Conservation (phyloP, 1,140 invertebrate species). For the Drosophila quadrilineata region DNA sequence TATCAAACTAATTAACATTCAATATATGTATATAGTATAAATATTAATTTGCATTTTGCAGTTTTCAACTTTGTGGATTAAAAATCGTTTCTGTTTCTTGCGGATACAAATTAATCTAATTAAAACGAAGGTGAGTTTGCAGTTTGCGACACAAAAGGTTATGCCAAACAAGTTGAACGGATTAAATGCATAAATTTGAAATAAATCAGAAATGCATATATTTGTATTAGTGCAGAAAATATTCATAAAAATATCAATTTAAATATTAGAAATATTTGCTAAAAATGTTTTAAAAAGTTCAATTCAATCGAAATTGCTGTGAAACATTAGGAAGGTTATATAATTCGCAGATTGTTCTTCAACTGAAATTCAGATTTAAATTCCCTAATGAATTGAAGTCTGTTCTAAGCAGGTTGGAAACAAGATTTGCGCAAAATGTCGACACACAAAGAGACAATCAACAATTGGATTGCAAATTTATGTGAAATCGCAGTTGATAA, state of each 20-base stretch:
- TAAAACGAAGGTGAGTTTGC: slow-evolving; percentile 37
- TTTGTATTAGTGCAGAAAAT: too few species aligned
- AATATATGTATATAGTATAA: too few species aligned
- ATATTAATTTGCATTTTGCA: slow-evolving; percentile 38
- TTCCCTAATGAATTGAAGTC: too few species aligned
- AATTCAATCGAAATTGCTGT: too few species aligned
- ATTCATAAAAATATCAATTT: too few species aligned
- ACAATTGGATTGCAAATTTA: slow-evolving; percentile 34
- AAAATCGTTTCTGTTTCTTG: slow-evolving; percentile 25
- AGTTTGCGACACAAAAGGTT: neutral
- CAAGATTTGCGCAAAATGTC: slow-evolving; percentile 18
- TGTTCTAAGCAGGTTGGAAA: neutral
- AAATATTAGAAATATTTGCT: neutral
- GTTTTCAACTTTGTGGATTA: slow-evolving; percentile 39
- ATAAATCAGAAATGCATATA: neutral
- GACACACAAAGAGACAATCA: slow-evolving; percentile 6
- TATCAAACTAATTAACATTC: slow-evolving; percentile 14
- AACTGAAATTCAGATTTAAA: too few species aligned
- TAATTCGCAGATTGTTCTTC: too few species aligned
- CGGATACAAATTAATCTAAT: slow-evolving; percentile 16
- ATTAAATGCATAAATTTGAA: neutral
- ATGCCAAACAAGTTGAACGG: neutral
- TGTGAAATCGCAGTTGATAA: slow-evolving; percentile 4
- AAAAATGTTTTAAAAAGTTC: too few species aligned
- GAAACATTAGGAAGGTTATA: too few species aligned